Conservation (phyloP, 2,888 invertebrate genomes). For the Eilema griseolum region DNA sequence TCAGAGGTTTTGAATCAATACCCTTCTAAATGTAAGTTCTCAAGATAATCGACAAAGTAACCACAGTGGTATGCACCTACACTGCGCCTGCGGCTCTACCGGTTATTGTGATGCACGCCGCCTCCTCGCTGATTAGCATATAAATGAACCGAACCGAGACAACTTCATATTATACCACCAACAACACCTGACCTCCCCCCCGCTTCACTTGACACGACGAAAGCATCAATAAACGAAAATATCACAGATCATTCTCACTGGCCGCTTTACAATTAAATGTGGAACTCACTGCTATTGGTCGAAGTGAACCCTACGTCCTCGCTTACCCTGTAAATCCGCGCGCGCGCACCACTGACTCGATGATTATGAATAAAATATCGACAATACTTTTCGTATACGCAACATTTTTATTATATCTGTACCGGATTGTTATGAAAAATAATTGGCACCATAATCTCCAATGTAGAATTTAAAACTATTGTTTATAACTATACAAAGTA, state of each 20-base stretch:
- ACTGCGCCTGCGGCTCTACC: conserved; percentile 62
- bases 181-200: conserved; percentile 55
- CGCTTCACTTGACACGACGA: conserved; percentile 40
- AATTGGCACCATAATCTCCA: no score
- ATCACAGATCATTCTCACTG: conserved; percentile 59
- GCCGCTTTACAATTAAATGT: conserved; percentile 68
- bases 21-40: conserved; percentile 39
- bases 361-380: conserved; percentile 73
- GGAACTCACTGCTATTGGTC: conserved; percentile 69
- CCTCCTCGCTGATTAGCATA: conserved; percentile 82
- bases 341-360: conserved; percentile 53
- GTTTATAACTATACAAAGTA: no score
- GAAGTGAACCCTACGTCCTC: conserved; percentile 53
- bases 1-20: conserved; percentile 36
- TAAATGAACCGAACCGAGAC: conserved; percentile 83
- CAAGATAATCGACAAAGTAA: conserved; percentile 52
- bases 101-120: conserved; percentile 72
- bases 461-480: no score
- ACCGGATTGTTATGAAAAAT: conserved; percentile 70
- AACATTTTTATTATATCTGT: conserved; percentile 69
- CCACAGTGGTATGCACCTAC: conserved; percentile 53
- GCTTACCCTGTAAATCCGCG: conserved; percentile 57
- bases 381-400: conserved; percentile 69
- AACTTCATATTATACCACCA: conserved; percentile 79
- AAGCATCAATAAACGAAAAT: conserved; percentile 47